These are phyloP conservation scores for Etia nguti DNA, from an alignment of 2,113 vertebrate species.

Conservation along the genomic window DNA sequence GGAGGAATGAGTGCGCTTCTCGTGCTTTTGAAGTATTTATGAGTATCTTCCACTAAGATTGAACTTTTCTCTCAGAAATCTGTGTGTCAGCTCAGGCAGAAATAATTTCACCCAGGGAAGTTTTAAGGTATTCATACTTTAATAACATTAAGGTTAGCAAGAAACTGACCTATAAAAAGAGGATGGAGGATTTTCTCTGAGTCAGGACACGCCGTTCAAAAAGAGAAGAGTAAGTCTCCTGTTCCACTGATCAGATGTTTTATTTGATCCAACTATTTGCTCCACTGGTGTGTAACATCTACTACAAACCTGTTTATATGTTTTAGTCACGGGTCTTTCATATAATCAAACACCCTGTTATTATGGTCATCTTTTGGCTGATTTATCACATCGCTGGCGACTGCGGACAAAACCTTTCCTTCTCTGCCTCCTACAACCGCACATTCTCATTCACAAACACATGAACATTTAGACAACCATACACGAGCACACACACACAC, in stretches of 20 bases:
- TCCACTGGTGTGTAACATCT: background rate
- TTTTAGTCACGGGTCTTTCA: background rate
- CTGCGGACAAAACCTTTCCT: background rate
- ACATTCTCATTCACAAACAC: conserved; percentile 28
- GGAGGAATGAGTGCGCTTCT: conserved; percentile 27
- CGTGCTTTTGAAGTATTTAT: conserved; percentile 56
- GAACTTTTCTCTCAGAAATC: conserved; percentile 21
- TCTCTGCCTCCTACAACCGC: background rate
- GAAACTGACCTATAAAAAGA: background rate
- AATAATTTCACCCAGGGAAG: background rate
- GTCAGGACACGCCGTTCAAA: background rate
- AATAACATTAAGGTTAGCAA: background rate
- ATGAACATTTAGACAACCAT: conserved; percentile 2
- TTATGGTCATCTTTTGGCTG: background rate
- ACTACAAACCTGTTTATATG: background rate
- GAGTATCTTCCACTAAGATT: conserved; percentile 33
- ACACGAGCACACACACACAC: background rate
- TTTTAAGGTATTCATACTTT: conserved; percentile 6
- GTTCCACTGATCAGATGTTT: background rate
- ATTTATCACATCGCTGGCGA: background rate
- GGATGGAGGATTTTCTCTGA: background rate
- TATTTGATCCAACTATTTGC: background rate
- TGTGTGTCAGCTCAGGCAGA: background rate
- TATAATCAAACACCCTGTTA: background rate
- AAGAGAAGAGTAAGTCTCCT: background rate